These are phyloP conservation scores for Drosophila prosaltans DNA, from an alignment of 1,140 invertebrate species.

Conservation along the genomic window DNA sequence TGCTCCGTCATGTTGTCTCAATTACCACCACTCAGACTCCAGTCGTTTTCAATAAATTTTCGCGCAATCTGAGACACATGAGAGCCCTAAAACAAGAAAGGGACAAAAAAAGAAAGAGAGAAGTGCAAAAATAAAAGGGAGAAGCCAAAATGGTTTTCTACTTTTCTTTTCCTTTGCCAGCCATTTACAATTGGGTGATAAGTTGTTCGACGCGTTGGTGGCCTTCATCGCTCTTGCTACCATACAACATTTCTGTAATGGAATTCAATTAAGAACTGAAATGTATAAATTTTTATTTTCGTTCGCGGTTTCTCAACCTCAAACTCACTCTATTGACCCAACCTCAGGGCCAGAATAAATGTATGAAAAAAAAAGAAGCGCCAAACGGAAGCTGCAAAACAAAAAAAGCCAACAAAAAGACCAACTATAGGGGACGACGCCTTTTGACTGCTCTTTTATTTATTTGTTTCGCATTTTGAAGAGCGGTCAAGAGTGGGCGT, in stretches of 20 bases:
- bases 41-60: conserved; percentile 63
- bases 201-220: conserved; percentile 31
- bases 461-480: conserved; percentile 69
- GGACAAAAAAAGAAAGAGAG: conserved; percentile 9
- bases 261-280: conserved; percentile 67
- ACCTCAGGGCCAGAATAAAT: conserved; percentile 27
- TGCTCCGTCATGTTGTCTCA: conserved; percentile 32
- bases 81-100: conserved; percentile 15
- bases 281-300: conserved; percentile 53
- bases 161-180: conserved; percentile 18
- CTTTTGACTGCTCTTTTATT: conserved; percentile 65
- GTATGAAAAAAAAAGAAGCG: conserved; percentile 45
- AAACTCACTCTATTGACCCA: conserved; percentile 12
- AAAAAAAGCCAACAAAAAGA: conserved; percentile 39
- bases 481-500: conserved; percentile 31
- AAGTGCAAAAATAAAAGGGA: background rate
- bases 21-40: conserved; percentile 40
- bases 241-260: conserved; percentile 33
- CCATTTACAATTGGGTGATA: conserved; percentile 34
- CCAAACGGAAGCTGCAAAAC: conserved; percentile 59
- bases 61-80: conserved; percentile 32
- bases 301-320: conserved; percentile 26
- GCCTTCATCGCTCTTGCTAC: background rate
- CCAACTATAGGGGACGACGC: conserved; percentile 32
- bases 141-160: background rate